Evolutionary conservation across 2,888 invertebrate species (phyloP).

Genomic region (Nephrotoma guestfalica): DNA sequence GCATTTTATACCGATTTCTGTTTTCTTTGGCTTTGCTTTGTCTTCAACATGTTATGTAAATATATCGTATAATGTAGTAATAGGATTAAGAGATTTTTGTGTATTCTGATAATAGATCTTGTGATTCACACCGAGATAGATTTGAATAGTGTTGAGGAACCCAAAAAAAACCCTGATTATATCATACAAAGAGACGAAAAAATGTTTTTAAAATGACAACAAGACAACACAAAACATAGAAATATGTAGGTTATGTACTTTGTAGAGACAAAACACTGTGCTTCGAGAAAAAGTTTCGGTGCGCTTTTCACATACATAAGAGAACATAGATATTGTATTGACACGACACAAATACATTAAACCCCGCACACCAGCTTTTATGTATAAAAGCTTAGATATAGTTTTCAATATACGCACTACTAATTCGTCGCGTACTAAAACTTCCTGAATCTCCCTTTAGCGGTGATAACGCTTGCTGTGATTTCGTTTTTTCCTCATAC

Average conservation of each 20-base stretch:
- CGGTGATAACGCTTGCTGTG: constrained; percentile 9
- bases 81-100: neutral
- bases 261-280: neutral
- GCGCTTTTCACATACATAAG: neutral
- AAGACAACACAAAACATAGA: neutral
- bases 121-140: neutral
- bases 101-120: neutral
- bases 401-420: neutral
- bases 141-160: neutral
- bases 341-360: neutral
- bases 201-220: neutral
- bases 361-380: neutral
- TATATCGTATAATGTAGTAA: neutral
- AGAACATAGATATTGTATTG: neutral
- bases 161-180: neutral
- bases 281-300: neutral
- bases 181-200: neutral
- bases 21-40: neutral
- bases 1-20: neutral
- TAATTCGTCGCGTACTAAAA: neutral
- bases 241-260: neutral
- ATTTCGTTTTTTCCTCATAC: constrained; percentile 3
- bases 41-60: neutral
- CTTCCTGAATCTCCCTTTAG: neutral
- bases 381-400: neutral